Base-by-base conservation (phyloP, 2,888 invertebrate species). In the Chalcis sispes region DNA sequence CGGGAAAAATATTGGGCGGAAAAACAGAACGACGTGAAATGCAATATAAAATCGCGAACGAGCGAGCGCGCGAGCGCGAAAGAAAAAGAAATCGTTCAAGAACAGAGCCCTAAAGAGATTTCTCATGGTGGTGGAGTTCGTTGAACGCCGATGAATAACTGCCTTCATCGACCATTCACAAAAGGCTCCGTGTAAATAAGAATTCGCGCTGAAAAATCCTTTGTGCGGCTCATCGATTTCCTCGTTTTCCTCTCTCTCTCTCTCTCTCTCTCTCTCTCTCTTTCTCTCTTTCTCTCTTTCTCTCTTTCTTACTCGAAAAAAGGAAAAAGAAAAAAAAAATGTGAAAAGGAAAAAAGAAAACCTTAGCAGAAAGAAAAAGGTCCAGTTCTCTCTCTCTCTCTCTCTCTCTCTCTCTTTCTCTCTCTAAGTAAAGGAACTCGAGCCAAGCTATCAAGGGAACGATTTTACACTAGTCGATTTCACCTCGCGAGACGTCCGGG, bases 131-230 rank as follows among this genome's bases (percentile, higher is more conserved):
- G 8, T 15, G 42, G 15, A 42, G 42, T 42, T 15, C n/a, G n/a
- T n/a, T n/a, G 29, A 32, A 46, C 52, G 61, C 23, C 64, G 42
- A 72, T 52, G 50, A 42, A 42, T 62, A 59, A 61, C 32, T 32
- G 27, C n/a, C n/a, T n/a, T 42, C 23, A 70, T 25, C 32, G 32
- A 32, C 59, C 32, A 69, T 58, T 48, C 42, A 36, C 64, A 75
- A 75, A 70, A 52, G 42, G n/a, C 27, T 36, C 23, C 40, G 59
- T 36, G 23, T 59, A 59, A 59, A 59, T 59, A 59, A 40, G 58
- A n/a, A 32, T n/a, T 2, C 36, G 7, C 32, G 48, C 48, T 48
- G 58, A 59, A 61, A 13, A 61, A 61, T 46, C 61, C 61, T 61
- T 61, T 61, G 42, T 42, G n/a, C n/a, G n/a, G n/a, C n/a, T n/a